Base-by-base conservation (phyloP, 2,888 invertebrate species). In the Clunio marinus region DNA sequence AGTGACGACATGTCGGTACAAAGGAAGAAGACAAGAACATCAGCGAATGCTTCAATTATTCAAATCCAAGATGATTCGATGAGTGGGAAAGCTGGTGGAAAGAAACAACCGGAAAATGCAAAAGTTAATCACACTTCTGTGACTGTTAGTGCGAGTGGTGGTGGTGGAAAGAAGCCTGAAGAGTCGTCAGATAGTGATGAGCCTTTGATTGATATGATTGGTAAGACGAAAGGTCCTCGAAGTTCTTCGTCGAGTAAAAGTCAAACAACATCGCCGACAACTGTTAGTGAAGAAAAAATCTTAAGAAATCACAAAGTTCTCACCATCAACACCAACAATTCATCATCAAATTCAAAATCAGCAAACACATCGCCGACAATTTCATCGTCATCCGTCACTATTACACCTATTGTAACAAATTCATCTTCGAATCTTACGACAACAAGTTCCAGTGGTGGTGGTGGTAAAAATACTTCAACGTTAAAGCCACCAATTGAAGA, bases 181-280 rank as follows among this genome's bases (percentile, higher is more conserved):
- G 89, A 89, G 73, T 86, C 86, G 69, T 90, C 90, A 63, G 91
- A 91, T 75, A 87, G 87, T 71, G 91, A 91, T 76, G 91, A 91
- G 78, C 90, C 90, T 69, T 80, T 91, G 70, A 88, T 88, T 71
- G 87, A 87, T 74, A 81, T 84, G 63, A 82, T 83, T 15, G 85
- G 87, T 73, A 68, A 70, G 67, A 41, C 35, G 24, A n/a, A n/a
- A n/a, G n/a, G n/a, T n/a, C n/a, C n/a, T n/a, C 22, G 68, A 59
- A 58, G 8, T n/a, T 32, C 45, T 20, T 25, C 20, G 2, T n/a
- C 24, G 2, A 10, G 68, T 63, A 57, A 71, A 70, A 63, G 69
- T 71, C 35, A 32, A 70, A 24, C 55, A 69, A 62, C 70, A 66
- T 69, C 70, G 69, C 69, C 71, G 63, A 68, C 25, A 4, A 20